phyloP scores from a whole-genome alignment of 2,888 invertebrate genomes.

The Abscondita cerata region DNA sequence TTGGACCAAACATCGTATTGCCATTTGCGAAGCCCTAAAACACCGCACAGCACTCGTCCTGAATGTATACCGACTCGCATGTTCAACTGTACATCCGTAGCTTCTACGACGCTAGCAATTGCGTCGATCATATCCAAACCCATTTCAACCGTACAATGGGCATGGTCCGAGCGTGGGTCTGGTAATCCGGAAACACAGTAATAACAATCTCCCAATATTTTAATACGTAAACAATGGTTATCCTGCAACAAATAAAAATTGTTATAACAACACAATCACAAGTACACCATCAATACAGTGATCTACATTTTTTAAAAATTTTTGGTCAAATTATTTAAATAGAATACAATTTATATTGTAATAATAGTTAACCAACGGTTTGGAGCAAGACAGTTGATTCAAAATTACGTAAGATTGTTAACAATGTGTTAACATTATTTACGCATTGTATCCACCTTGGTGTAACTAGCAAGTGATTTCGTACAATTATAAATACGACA shows the following conservation, averaged over 20 bases:
- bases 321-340: too few species aligned
- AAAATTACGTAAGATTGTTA: too few species aligned
- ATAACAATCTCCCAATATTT: constrained; percentile 91
- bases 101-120: constrained; percentile 86
- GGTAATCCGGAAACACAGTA: constrained; percentile 93
- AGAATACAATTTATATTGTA: too few species aligned
- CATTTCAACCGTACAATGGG: constrained; percentile 89
- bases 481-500: too few species aligned
- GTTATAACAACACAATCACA: too few species aligned
- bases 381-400: too few species aligned
- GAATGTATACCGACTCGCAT: constrained; percentile 95
- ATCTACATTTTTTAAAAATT: too few species aligned
- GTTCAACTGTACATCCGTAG: constrained; percentile 90
- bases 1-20: constrained; percentile 95
- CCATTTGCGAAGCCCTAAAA: constrained; percentile 90
- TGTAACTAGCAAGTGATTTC: too few species aligned
- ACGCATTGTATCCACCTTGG: too few species aligned
- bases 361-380: too few species aligned
- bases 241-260: constrained; percentile 62
- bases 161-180: constrained; percentile 90
- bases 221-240: constrained; percentile 83
- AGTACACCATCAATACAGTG: too few species aligned
- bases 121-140: constrained; percentile 87
- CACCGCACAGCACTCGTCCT: constrained; percentile 88
- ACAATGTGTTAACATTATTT: too few species aligned